Percentiles rank a stretch among this genome's conserved stretches.
These are phyloP conservation scores for Tachina fera DNA, from an alignment of 2,888 invertebrate genomes.

Conservation along the genomic window DNA sequence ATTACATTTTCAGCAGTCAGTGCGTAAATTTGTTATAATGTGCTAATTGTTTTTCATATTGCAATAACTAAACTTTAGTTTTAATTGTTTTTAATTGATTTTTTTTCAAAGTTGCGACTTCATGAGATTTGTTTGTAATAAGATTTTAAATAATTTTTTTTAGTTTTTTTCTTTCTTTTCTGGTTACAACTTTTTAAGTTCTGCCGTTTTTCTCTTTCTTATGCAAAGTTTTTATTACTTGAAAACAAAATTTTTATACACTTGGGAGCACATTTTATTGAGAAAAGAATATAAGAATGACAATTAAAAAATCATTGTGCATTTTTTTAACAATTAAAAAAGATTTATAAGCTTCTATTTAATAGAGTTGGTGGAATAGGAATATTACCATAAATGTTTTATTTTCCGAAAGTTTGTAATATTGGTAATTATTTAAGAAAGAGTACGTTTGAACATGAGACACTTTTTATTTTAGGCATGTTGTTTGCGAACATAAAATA, in stretches of 20 bases:
- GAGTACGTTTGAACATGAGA: too few species aligned
- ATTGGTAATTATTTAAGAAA: too few species aligned
- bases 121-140: slow-evolving; percentile 34
- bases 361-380: slow-evolving; percentile 10
- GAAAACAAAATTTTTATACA: slow-evolving; percentile 9
- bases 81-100: slow-evolving; percentile 56
- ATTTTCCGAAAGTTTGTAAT: too few species aligned
- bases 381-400: too few species aligned
- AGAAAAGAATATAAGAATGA: not conserved
- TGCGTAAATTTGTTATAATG: slow-evolving; percentile 79
- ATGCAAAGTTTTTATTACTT: slow-evolving; percentile 27
- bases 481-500: too few species aligned
- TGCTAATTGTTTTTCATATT: slow-evolving; percentile 81
- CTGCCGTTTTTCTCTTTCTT: not conserved
- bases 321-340: slow-evolving; percentile 33
- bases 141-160: slow-evolving; percentile 35
- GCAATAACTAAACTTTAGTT: slow-evolving; percentile 79
- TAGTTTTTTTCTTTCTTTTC: not conserved
- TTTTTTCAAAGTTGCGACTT: slow-evolving; percentile 12
- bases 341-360: slow-evolving; percentile 19
- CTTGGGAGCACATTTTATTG: not conserved
- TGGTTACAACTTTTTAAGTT: slow-evolving; percentile 28
- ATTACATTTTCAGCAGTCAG: slow-evolving; percentile 59
- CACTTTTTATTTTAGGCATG: too few species aligned
- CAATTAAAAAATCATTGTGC: not conserved